A percentile compares a stretch with the other conserved stretches of the same genome.
These are phyloP conservation scores for Platycnemis pennipes DNA, from an alignment of 2,888 invertebrate species.

Conservation along the genomic window DNA sequence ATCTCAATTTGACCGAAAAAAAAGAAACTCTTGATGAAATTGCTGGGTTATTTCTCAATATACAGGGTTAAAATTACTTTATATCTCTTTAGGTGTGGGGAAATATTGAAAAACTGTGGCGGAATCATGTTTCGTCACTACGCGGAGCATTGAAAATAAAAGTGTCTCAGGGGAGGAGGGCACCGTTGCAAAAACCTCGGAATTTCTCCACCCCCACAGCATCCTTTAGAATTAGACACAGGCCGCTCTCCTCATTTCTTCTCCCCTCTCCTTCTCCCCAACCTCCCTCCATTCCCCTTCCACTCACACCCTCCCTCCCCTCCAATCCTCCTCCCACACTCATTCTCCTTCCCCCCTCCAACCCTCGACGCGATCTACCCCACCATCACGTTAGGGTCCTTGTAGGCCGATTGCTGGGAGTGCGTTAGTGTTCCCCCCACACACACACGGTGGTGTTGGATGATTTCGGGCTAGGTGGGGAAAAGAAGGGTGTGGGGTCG, in stretches of 20 bases:
- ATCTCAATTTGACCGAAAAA: too few relatives aligned
- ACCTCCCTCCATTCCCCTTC: not conserved
- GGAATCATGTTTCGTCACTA: not conserved
- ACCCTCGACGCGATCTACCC: not conserved
- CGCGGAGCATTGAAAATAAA: not conserved
- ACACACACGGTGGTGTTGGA: not conserved
- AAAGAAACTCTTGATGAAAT: too few relatives aligned
- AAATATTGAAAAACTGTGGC: too few relatives aligned
- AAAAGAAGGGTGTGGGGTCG: not conserved
- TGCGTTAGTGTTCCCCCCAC: not conserved
- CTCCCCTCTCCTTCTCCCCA: not conserved
- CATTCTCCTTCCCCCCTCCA: not conserved
- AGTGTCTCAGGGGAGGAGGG: too few relatives aligned
- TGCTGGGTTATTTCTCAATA: too few relatives aligned
- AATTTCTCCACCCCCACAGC: not conserved
- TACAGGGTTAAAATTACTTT: too few relatives aligned
- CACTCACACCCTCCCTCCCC: not conserved
- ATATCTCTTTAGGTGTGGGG: too few relatives aligned
- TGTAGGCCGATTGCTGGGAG: not conserved
- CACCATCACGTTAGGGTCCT: not conserved
- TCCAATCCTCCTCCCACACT: not conserved
- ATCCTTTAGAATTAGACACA: conserved; percentile 63
- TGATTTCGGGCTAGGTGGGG: not conserved
- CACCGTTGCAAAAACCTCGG: not conserved
- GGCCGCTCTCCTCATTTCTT: not conserved